These are phyloP conservation scores for Apantesis nais DNA, from an alignment of 2,888 invertebrate species.

Conservation along the genomic window DNA sequence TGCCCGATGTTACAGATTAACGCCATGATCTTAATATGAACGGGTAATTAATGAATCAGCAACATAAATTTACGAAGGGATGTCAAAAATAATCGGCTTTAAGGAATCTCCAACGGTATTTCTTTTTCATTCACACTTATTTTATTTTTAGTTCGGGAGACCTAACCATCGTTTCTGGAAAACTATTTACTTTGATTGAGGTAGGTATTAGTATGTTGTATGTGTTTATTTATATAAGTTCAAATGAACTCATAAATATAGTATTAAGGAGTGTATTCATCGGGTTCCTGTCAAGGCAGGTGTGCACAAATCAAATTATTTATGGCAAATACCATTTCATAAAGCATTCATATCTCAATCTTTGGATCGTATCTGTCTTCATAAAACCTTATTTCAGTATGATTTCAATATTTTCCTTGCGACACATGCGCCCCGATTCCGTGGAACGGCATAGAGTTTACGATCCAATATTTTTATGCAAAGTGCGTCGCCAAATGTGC, in stretches of 20 bases:
- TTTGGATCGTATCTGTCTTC: conserved; percentile 62
- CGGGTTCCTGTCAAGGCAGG: conserved; percentile 48
- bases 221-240: neutral
- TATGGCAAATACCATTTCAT: conserved; percentile 53
- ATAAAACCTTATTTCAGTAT: conserved; percentile 74
- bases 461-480: conserved; percentile 85
- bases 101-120: conserved; percentile 54
- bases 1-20: conserved; percentile 53
- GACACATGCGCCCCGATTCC: conserved; percentile 75
- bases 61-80: conserved; percentile 67
- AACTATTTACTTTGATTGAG: neutral
- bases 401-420: conserved; percentile 72
- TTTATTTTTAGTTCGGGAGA: neutral
- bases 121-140: conserved; percentile 43
- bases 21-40: conserved; percentile 63
- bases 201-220: neutral
- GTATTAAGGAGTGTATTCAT: conserved; percentile 16
- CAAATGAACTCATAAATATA: conserved; percentile 20
- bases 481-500: conserved; percentile 85
- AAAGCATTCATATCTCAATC: conserved; percentile 72
- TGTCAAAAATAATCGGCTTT: conserved; percentile 52
- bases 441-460: conserved; percentile 74
- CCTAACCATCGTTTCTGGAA: neutral
- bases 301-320: conserved; percentile 58
- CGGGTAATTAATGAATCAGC: conserved; percentile 71